Conservation (phyloP, 2,797 vertebrate species). For the Agapornis canus region DNA sequence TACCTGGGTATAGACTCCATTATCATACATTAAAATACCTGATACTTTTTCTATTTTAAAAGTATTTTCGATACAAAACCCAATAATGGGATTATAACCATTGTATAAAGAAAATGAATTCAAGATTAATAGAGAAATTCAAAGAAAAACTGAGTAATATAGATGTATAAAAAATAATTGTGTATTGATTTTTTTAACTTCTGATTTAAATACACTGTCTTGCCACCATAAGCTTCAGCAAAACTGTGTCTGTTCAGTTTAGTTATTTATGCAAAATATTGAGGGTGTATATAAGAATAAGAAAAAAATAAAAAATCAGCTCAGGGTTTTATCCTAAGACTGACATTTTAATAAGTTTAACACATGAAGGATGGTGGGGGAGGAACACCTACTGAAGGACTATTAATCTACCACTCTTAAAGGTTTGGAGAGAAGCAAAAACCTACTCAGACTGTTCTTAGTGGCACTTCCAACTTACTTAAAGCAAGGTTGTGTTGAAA, state of each 20-base stretch:
- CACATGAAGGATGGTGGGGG: fast-evolving
- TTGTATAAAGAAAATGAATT: conserved; percentile 71
- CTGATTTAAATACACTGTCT: conserved; percentile 67
- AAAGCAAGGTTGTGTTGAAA: not conserved
- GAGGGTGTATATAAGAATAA: not conserved
- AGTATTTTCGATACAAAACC: conserved; percentile 46
- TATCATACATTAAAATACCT: conserved; percentile 52
- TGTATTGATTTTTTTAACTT: conserved; percentile 66
- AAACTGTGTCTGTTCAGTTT: not conserved
- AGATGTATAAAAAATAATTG: conserved; percentile 72
- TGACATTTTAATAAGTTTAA: not conserved
- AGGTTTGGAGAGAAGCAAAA: not conserved
- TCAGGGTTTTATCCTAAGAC: not conserved
- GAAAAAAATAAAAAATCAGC: not conserved
- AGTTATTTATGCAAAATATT: not conserved
- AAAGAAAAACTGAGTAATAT: conserved; percentile 41
- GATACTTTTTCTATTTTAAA: conserved; percentile 48
- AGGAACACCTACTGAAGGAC: not conserved
- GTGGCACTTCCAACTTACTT: not conserved
- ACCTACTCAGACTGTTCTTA: not conserved
- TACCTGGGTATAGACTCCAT: conserved; percentile 64
- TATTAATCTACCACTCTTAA: not conserved
- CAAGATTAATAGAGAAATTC: conserved; percentile 65
- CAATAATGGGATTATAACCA: conserved; percentile 59
- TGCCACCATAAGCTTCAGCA: conserved; percentile 44